These are phyloP conservation scores for Erebia ligea DNA, from an alignment of 2,888 invertebrate genomes.

Conservation along the genomic window DNA sequence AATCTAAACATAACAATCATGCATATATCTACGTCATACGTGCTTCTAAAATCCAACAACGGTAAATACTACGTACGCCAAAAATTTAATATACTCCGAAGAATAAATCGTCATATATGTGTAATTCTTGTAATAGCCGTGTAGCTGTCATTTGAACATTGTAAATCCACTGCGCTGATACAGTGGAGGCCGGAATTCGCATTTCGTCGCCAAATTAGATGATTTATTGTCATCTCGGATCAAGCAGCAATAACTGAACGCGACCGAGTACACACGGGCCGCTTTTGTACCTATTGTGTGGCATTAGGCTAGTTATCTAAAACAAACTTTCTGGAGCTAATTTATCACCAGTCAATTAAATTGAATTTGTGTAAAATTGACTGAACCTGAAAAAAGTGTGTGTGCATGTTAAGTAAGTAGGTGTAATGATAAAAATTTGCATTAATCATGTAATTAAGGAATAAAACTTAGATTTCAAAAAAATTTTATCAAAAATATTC, in stretches of 20 bases:
- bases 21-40: not conserved
- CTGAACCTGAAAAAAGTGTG: too few relatives aligned
- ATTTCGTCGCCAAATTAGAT: constrained; percentile 76
- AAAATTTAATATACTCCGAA: constrained; percentile 60
- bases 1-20: not conserved
- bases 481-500: too few relatives aligned
- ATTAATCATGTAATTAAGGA: too few relatives aligned
- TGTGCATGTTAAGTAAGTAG: too few relatives aligned
- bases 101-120: constrained; percentile 71
- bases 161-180: constrained; percentile 64
- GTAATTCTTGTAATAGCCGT: constrained; percentile 69
- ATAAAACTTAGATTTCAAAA: too few relatives aligned
- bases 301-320: too few relatives aligned
- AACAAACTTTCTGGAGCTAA: too few relatives aligned
- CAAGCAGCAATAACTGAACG: constrained; percentile 49
- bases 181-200: constrained; percentile 58
- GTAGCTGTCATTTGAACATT: constrained; percentile 67
- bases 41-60: not conserved
- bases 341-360: too few relatives aligned
- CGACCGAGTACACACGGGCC: constrained; percentile 27
- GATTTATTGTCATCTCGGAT: constrained; percentile 78
- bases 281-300: constrained; percentile 14
- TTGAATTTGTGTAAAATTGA: too few relatives aligned
- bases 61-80: not conserved
- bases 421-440: too few relatives aligned